A percentile compares a stretch with the other conserved stretches of the same genome.
These are phyloP conservation scores for Melozone crissalis DNA, from an alignment of 2,113 vertebrate genomes.

Conservation along the genomic window DNA sequence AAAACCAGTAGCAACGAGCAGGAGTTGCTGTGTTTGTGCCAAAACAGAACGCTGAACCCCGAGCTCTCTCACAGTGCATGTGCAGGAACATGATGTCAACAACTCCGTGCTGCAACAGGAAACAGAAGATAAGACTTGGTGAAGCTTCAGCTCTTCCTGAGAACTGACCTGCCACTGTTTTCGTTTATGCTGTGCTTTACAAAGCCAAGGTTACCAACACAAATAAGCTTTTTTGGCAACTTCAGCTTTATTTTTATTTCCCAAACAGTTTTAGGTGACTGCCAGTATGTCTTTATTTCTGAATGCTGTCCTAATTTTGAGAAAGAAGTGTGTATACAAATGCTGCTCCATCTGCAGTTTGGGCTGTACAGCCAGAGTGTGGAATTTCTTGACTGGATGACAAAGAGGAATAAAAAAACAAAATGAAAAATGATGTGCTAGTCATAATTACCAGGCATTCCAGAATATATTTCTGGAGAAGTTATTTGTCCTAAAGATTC, in stretches of 20 bases:
- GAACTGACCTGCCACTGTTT: background rate
- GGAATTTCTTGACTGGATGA: background rate
- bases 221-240: background rate
- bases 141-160: constrained; percentile 49
- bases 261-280: background rate
- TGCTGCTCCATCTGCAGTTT: background rate
- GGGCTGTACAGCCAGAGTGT: background rate
- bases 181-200: constrained; percentile 1
- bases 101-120: constrained; percentile 38
- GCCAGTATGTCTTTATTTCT: background rate
- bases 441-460: constrained; percentile 9
- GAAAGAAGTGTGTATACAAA: background rate
- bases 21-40: constrained; percentile 1
- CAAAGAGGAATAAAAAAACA: background rate
- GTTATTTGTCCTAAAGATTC: constrained; percentile 23
- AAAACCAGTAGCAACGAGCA: constrained; percentile 7
- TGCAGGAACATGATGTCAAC: constrained; percentile 54
- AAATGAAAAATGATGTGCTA: background rate
- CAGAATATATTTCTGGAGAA: background rate
- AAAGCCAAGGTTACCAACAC: background rate
- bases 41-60: background rate
- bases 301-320: background rate
- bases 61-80: background rate
- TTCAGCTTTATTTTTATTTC: background rate
- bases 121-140: constrained; percentile 28